These are phyloP conservation scores for Stenotaenia linearis DNA, from an alignment of 2,888 invertebrate species.

Conservation along the genomic window DNA sequence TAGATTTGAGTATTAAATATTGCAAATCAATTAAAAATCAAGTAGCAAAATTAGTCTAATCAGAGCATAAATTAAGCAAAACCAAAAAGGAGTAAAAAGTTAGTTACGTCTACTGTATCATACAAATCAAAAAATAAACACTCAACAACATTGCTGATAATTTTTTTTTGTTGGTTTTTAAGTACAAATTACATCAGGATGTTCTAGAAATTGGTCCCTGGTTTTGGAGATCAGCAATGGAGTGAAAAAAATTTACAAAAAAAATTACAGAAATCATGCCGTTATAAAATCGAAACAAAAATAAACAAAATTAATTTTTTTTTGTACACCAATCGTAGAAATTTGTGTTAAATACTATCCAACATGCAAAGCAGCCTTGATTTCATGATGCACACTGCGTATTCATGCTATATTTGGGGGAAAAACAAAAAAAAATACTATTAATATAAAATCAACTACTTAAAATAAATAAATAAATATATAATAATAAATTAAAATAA, in stretches of 20 bases:
- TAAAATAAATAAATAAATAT: neutral
- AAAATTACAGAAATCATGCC: neutral
- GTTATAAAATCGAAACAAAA: neutral
- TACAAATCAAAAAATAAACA: neutral
- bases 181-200: constrained; percentile 3
- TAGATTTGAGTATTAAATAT: neutral
- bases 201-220: neutral
- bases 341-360: neutral
- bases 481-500: neutral
- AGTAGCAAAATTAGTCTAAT: neutral
- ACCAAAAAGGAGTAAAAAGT: neutral
- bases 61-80: neutral
- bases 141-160: neutral
- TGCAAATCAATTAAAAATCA: neutral
- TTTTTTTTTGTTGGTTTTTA: neutral
- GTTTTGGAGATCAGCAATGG: neutral
- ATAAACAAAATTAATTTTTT: neutral
- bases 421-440: neutral
- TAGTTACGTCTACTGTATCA: neutral
- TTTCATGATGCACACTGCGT: neutral
- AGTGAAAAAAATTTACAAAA: neutral
- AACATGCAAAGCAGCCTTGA: constrained; percentile 6
- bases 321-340: neutral
- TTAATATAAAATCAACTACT: neutral
- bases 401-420: neutral